Percentiles rank a stretch among this genome's conserved stretches.
These are phyloP conservation scores for Montipora foliosa DNA, from an alignment of 64 coral and sea anemone genomes.

Conservation along the genomic window DNA sequence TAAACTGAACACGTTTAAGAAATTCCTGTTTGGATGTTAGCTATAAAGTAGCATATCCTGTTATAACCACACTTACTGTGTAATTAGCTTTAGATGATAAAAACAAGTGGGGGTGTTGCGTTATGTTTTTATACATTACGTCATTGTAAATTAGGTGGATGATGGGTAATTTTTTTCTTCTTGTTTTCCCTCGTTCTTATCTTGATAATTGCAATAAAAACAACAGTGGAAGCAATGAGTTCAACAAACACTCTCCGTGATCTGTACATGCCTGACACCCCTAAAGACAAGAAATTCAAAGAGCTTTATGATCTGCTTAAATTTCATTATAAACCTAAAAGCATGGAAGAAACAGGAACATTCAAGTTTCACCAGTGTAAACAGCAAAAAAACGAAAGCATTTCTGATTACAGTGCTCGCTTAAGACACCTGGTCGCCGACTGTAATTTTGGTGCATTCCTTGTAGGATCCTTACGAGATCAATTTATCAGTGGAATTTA, in stretches of 20 bases:
- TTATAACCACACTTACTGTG: too few species aligned
- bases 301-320: constrained; percentile 13
- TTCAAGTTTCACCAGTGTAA: constrained; percentile 74
- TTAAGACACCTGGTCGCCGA: constrained; percentile 56
- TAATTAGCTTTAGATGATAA: too few species aligned
- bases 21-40: too few species aligned
- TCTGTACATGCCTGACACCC: constrained; percentile 53
- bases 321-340: constrained; percentile 26
- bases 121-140: too few species aligned
- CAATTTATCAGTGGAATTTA: constrained; percentile 54
- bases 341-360: constrained; percentile 49
- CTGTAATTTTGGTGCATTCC: constrained; percentile 72
- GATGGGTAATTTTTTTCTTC: too few species aligned
- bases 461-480: constrained; percentile 20
- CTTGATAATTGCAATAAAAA: too few species aligned
- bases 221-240: too few species aligned
- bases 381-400: constrained; percentile 61
- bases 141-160: too few species aligned
- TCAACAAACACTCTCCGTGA: constrained; percentile 32
- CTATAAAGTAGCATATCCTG: too few species aligned
- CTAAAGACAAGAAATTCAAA: constrained; percentile 56
- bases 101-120: too few species aligned
- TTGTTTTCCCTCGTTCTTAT: too few species aligned
- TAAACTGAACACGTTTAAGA: too few species aligned
- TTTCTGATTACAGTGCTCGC: constrained; percentile 44